A percentile compares a stretch with the other conserved stretches of the same genome.
Conservation (phyloP, 1,140 invertebrate genomes). For the Bombyx mandarina region DNA sequence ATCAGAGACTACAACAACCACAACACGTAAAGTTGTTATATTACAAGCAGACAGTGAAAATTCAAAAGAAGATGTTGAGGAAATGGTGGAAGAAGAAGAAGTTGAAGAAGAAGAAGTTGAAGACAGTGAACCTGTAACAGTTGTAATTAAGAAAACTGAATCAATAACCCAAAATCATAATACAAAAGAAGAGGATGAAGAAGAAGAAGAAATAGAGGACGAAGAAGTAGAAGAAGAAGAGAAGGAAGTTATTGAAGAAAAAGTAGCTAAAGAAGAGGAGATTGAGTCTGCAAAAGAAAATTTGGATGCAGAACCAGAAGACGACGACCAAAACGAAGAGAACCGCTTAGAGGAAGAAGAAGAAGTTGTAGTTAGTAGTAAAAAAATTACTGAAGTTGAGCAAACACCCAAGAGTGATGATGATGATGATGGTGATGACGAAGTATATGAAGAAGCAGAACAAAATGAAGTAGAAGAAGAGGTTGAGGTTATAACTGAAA, state of each 20-base stretch:
- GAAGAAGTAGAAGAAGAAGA: slow-evolving; percentile 12
- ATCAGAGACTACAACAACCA: slow-evolving; percentile 23
- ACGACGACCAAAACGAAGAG: slow-evolving; percentile 14
- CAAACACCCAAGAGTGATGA: slow-evolving; percentile 10
- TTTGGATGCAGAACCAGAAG: slow-evolving; percentile 18
- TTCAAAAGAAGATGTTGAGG: slow-evolving; percentile 16
- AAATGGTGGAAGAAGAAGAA: slow-evolving; percentile 13
- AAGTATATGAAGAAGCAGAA: slow-evolving; percentile 16
- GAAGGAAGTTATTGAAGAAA: slow-evolving; percentile 19
- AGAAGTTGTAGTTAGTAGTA: slow-evolving; percentile 10
- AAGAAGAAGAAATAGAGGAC: slow-evolving; percentile 15
- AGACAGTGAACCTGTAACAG: slow-evolving; percentile 17
- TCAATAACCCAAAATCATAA: neutral
- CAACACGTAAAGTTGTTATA: slow-evolving; percentile 28
- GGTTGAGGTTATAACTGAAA: slow-evolving; percentile 10
- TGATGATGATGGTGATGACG: slow-evolving; percentile 4
- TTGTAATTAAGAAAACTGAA: slow-evolving; percentile 11
- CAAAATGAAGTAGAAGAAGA: slow-evolving; percentile 23
- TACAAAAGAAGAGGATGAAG: slow-evolving; percentile 9
- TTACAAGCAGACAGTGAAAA: slow-evolving; percentile 21
- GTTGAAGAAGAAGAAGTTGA: slow-evolving; percentile 21
- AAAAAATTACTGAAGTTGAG: slow-evolving; percentile 7
- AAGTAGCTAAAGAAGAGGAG: slow-evolving; percentile 16
- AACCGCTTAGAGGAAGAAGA: slow-evolving; percentile 22
- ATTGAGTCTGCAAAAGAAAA: slow-evolving; percentile 15